Base-by-base conservation (phyloP, 1,140 invertebrate genomes). In the Pissodes strobi region DNA sequence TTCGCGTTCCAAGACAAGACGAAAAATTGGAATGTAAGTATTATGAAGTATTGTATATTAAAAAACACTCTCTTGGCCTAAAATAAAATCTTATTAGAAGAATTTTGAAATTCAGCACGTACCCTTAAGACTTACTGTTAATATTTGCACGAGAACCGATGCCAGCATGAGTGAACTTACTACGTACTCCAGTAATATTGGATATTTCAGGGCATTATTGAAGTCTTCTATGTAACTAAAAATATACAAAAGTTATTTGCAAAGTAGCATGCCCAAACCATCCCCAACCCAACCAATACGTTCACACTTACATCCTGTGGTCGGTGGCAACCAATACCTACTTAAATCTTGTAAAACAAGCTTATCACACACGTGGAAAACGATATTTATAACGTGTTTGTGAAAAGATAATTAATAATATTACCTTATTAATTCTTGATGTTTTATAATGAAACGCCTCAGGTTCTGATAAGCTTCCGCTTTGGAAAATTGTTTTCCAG, bases 341-440 rank as follows among this genome's bases (percentile, higher is more conserved):
- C n/a, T n/a, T n/a, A n/a, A n/a, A n/a, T n/a, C n/a, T n/a, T n/a
- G n/a, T n/a, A n/a, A n/a, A n/a, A n/a, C n/a, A n/a, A n/a, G n/a
- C n/a, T n/a, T n/a, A n/a, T n/a, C n/a, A n/a, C n/a, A n/a, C n/a
- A n/a, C n/a, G n/a, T n/a, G n/a, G n/a, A n/a, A n/a, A n/a, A n/a
- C n/a, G n/a, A n/a, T n/a, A n/a, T n/a, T n/a, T n/a, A n/a, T n/a
- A n/a, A n/a, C n/a, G n/a, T n/a, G n/a, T n/a, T n/a, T n/a, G n/a
- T n/a, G n/a, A n/a, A n/a, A n/a, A n/a, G n/a, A n/a, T n/a, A n/a
- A n/a, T n/a, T n/a, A n/a, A n/a, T n/a, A n/a, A n/a, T n/a, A 3
- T 27, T 49, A 49, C 46, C 25, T 9, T n/a, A 49, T 49, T 49
- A 49, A 3, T 25, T 49, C 15, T 12, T 49, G 46, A 49, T 49